Evolutionary conservation across 2,797 vertebrate species (phyloP).

Genomic region (Nyctibius grandis): DNA sequence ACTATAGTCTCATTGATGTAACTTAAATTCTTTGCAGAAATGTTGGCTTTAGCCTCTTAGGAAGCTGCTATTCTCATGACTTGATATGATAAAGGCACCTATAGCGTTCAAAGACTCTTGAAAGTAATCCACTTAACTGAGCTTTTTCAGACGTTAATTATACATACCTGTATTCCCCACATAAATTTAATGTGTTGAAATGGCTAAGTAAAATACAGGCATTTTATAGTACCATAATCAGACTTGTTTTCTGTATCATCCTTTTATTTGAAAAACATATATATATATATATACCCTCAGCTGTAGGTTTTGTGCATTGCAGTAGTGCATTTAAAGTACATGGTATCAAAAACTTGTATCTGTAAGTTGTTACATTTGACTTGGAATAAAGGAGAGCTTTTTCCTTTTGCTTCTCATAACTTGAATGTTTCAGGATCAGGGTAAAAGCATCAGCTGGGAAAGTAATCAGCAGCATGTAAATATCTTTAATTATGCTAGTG

Average conservation of each 20-base stretch:
- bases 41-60: neutral
- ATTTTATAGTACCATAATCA: neutral
- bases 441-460: neutral
- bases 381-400: neutral
- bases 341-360: neutral
- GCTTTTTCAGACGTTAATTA: neutral
- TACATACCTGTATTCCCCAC: neutral
- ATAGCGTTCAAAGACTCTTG: neutral
- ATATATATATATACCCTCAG: neutral
- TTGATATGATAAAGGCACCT: neutral
- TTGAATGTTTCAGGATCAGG: neutral
- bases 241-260: neutral
- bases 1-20: fast-evolving
- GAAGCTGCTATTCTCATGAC: neutral
- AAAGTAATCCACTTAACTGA: neutral
- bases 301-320: neutral
- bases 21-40: neutral
- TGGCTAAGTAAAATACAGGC: neutral
- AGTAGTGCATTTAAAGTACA: neutral
- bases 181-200: neutral
- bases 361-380: neutral
- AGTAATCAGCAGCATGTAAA: neutral
- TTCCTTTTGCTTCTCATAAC: neutral
- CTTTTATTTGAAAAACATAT: neutral
- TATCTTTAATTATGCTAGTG: neutral